These are phyloP conservation scores for Pseudonaja textilis DNA, from an alignment of 2,113 vertebrate species.

Conservation along the genomic window DNA sequence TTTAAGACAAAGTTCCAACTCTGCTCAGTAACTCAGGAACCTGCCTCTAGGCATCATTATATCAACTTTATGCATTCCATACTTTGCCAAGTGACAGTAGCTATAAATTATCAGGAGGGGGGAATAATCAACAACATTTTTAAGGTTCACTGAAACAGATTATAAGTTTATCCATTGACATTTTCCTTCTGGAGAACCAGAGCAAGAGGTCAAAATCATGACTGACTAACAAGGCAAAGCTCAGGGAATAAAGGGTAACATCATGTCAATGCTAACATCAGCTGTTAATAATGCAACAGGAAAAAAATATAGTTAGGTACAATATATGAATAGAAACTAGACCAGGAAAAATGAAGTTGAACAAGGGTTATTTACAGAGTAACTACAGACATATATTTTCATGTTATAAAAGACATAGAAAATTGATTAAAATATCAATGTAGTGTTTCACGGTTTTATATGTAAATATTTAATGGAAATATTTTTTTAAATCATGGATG, in stretches of 20 bases:
- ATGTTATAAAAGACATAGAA: neutral
- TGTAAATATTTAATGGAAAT: neutral
- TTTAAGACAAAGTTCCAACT: slow-evolving; percentile 6
- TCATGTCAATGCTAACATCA: neutral
- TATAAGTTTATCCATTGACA: slow-evolving; percentile 38
- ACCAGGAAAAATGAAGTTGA: slow-evolving; percentile 5
- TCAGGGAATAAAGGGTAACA: slow-evolving; percentile 46
- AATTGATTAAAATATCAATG: slow-evolving; percentile 13
- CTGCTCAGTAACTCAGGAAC: slow-evolving; percentile 11
- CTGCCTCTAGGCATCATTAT: slow-evolving; percentile 46
- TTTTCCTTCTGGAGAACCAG: slow-evolving; percentile 51
- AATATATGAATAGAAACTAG: slow-evolving; percentile 40
- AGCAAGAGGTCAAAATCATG: slow-evolving; percentile 45
- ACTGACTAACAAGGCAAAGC: slow-evolving; percentile 54
- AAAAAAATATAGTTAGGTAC: slow-evolving; percentile 35
- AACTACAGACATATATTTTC: neutral
- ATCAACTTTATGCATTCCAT: slow-evolving; percentile 45
- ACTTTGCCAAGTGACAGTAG: slow-evolving; percentile 32
- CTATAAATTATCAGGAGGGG: slow-evolving; percentile 54
- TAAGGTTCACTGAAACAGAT: slow-evolving; percentile 40
- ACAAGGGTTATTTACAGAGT: slow-evolving; percentile 32
- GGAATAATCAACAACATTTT: slow-evolving; percentile 32
- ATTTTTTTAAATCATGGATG: neutral
- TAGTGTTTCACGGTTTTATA: neutral
- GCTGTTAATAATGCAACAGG: slow-evolving; percentile 62